Evolutionary conservation across 2,113 vertebrate species (phyloP), one percentile per base, ranked within the genome.

Genomic region (Mustela nigripes): DNA sequence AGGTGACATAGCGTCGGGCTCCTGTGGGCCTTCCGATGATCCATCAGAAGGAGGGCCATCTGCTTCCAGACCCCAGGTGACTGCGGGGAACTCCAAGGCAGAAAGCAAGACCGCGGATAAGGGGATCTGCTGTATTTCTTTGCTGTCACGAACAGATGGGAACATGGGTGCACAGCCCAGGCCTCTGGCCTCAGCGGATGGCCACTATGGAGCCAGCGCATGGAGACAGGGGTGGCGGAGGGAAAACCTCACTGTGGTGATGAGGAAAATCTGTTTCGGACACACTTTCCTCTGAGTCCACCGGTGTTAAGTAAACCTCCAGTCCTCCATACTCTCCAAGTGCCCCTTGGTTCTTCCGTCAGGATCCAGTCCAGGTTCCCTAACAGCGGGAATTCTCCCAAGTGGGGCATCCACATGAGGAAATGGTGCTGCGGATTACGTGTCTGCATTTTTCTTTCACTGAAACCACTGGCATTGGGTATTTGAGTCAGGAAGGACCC

Each of bases 361-460:
- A 62, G 60, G 60, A 26, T 62, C 60, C 24, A 62, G 24, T 62
- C 60, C 60, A 62, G 24, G 60, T 62, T 62, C 60, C 60, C 3
- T 26, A 62, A 62, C 24, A 26, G 60, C 11, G 0, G 50, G 19
- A 39, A 39, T 62, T 3, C 11, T 62, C 83, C 83, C 26, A n/a
- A 4, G 18, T 2, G 9, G 3, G 15, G 3, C 14, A 0, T 9
- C 76, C 48, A 7, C 2, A 0, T 0, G 0, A 82, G 88, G 31
- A 85, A 3, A n/a, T 3, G 7, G 42, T 26, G 1, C 7, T 14
- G 21, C 78, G 4, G 16, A 9, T 67, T 1, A 11, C 24, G 4
- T 19, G 79, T 92, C n/a, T 16, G 36, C 87, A 7, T 10, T 56
- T 88, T 56, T 62, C 33, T 79, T 74, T 79, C 28, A 62, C 16